Conservation (phyloP, 2,888 invertebrate genomes). For the Hemistola chrysoprasaria region DNA sequence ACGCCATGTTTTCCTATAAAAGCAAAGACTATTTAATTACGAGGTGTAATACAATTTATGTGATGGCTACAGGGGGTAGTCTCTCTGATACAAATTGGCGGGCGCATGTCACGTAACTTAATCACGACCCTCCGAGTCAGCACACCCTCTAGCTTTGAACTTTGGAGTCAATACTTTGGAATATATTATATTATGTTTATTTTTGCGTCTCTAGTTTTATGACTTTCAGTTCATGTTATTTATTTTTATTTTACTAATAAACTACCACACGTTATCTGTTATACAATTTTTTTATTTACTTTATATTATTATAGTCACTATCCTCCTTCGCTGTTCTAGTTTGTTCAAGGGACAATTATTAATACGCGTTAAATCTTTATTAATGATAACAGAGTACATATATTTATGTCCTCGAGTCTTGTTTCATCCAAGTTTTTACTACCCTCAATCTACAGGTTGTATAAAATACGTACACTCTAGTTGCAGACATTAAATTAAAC, state of each 20-base stretch:
- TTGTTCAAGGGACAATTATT: too few species aligned
- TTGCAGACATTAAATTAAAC: slow-evolving; percentile 9
- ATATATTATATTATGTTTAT: slow-evolving; percentile 3
- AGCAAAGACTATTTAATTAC: slow-evolving; percentile 66
- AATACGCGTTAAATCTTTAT: too few species aligned
- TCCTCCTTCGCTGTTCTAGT: too few species aligned
- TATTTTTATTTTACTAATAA: too few species aligned
- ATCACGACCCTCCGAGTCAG: slow-evolving; percentile 56
- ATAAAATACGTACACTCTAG: neutral
- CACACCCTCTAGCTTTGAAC: slow-evolving; percentile 27
- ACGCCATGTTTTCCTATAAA: slow-evolving; percentile 54
- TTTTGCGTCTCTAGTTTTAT: slow-evolving; percentile 19
- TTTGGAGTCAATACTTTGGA: slow-evolving; percentile 35
- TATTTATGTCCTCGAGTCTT: too few species aligned
- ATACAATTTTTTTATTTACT: too few species aligned
- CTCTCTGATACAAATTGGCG: slow-evolving; percentile 70
- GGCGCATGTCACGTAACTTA: slow-evolving; percentile 76
- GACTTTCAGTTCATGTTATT: slow-evolving; percentile 2
- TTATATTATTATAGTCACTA: too few species aligned
- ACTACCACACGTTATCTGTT: too few species aligned
- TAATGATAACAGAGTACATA: too few species aligned
- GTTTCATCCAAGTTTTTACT: slow-evolving; percentile 1
- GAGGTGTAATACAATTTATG: slow-evolving; percentile 60
- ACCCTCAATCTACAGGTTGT: neutral
- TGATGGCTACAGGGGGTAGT: slow-evolving; percentile 49